Percentiles rank a stretch among this genome's conserved stretches.
phyloP scores from a whole-genome alignment of 2,888 invertebrate genomes.

The Lumbricus terrestris region DNA sequence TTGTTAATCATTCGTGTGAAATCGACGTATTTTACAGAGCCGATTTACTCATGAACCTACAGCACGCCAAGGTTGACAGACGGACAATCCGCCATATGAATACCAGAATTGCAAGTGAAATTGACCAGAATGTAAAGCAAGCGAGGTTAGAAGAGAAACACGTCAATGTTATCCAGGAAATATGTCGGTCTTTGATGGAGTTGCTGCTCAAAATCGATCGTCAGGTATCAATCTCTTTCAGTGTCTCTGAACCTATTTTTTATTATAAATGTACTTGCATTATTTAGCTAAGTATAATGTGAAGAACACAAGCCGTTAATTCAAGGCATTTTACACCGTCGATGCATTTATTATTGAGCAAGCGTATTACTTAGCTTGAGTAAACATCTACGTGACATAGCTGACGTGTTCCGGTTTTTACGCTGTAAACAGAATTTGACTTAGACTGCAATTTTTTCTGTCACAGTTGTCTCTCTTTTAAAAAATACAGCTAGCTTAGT shows the following conservation, averaged over 20 bases:
- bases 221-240: neutral
- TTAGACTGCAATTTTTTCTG: neutral
- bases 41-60: neutral
- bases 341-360: neutral
- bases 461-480: neutral
- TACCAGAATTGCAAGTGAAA: neutral
- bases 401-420: neutral
- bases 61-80: neutral
- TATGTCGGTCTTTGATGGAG: neutral
- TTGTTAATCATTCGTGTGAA: neutral
- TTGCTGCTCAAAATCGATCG: neutral
- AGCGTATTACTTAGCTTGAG: neutral
- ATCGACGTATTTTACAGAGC: neutral
- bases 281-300: neutral
- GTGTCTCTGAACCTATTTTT: neutral
- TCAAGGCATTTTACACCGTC: neutral
- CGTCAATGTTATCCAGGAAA: neutral
- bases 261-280: neutral
- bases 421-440: neutral
- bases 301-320: too few species aligned
- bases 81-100: neutral
- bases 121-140: neutral
- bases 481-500: too few species aligned
- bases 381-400: neutral
- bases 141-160: neutral